These are phyloP conservation scores for Xestobium rufovillosum DNA, from an alignment of 2,888 invertebrate species.

Conservation along the genomic window DNA sequence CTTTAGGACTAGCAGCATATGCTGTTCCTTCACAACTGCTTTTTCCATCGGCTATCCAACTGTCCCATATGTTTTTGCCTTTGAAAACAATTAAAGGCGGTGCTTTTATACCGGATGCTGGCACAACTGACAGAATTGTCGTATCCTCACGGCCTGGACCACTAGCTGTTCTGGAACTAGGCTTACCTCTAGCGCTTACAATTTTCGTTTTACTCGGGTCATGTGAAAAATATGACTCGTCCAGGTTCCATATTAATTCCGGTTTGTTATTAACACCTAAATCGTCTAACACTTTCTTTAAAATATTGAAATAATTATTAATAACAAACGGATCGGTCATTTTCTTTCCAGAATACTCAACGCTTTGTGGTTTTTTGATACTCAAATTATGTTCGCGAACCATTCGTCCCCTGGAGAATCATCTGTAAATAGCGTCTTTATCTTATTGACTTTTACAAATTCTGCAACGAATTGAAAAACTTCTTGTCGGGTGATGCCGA, in stretches of 20 bases:
- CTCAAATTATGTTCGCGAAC: slow-evolving; percentile 26
- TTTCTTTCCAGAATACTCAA: slow-evolving; percentile 30
- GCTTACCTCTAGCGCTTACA: slow-evolving; percentile 16
- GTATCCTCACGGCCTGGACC: slow-evolving; percentile 17
- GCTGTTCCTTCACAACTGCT: slow-evolving; percentile 16
- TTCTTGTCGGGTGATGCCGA: neutral
- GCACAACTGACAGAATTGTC: slow-evolving; percentile 13
- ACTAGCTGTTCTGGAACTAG: slow-evolving; percentile 12
- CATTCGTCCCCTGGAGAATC: neutral
- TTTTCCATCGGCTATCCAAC: slow-evolving; percentile 24
- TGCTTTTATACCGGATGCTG: slow-evolving; percentile 19
- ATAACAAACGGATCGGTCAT: slow-evolving; percentile 25
- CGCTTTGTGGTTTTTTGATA: slow-evolving; percentile 34
- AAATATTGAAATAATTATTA: slow-evolving; percentile 19
- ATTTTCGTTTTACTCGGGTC: slow-evolving; percentile 21
- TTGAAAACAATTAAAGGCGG: slow-evolving; percentile 22
- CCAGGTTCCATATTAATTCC: slow-evolving; percentile 25
- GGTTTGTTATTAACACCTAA: slow-evolving; percentile 18
- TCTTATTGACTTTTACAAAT: neutral
- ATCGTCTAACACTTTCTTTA: slow-evolving; percentile 16
- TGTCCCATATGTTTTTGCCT: slow-evolving; percentile 30
- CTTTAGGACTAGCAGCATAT: too few species aligned
- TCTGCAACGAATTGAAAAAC: neutral
- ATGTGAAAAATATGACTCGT: slow-evolving; percentile 17
- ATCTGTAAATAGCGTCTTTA: neutral